Percentiles rank a stretch among this genome's conserved stretches.
These are phyloP conservation scores for Barnardius zonarius DNA, from an alignment of 2,113 vertebrate genomes.

Conservation along the genomic window DNA sequence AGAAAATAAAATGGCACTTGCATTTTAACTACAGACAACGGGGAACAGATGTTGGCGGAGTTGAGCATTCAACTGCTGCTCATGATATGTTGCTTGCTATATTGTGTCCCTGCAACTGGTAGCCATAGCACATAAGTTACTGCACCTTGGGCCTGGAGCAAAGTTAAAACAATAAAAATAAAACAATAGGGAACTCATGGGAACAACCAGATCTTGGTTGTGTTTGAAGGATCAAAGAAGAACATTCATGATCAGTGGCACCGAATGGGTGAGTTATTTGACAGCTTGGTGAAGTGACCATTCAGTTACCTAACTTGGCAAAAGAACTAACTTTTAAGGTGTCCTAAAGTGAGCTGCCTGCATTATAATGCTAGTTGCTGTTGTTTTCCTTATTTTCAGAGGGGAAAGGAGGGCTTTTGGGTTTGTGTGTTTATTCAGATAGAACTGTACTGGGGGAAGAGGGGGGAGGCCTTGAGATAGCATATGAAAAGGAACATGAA, in stretches of 20 bases:
- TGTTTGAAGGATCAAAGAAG: not conserved
- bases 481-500: not conserved
- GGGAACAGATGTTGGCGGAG: not conserved
- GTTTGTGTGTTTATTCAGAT: not conserved
- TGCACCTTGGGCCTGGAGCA: not conserved
- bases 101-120: not conserved
- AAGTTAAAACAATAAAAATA: not conserved
- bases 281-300: not conserved
- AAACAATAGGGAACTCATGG: not conserved
- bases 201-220: not conserved
- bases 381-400: not conserved
- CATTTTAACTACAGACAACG: not conserved
- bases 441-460: fast-evolving
- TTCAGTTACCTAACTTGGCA: not conserved
- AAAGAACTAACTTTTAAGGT: not conserved
- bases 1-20: not conserved
- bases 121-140: not conserved
- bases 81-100: not conserved
- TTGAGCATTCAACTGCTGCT: not conserved
- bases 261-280: not conserved
- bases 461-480: not conserved
- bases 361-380: not conserved
- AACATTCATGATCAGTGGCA: not conserved
- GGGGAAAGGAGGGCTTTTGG: not conserved
- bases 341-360: not conserved